Percentiles rank a stretch among this genome's conserved stretches.
Conservation (phyloP, 1,140 invertebrate species). For the Belonocnema kinseyi region DNA sequence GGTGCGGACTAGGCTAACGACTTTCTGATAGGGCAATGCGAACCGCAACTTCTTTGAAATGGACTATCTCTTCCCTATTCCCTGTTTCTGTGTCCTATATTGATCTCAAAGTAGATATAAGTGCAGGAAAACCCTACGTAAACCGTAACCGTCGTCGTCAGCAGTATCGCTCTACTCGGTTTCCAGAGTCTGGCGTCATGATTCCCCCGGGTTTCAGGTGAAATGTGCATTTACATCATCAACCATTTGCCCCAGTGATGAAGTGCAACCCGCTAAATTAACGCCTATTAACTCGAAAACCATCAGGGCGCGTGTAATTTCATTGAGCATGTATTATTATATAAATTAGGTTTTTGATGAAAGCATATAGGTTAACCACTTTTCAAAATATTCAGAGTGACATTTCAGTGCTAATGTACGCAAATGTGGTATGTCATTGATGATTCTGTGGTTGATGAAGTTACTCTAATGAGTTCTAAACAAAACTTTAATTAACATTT, state of each 20-base stretch:
- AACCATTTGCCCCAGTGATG: constrained; percentile 3
- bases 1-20: constrained; percentile 65
- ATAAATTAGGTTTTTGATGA: background rate
- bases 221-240: background rate
- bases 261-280: constrained; percentile 12
- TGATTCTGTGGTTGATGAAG: background rate
- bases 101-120: constrained; percentile 31
- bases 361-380: background rate
- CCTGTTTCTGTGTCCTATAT: constrained; percentile 40
- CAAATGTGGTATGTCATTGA: background rate
- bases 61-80: constrained; percentile 58
- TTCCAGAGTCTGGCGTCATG: background rate
- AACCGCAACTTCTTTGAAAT: constrained; percentile 68
- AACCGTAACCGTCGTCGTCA: background rate
- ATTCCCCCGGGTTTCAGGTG: background rate
- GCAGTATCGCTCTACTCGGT: background rate
- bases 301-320: background rate
- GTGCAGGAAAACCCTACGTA: background rate
- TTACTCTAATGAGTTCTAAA: background rate
- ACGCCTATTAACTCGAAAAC: background rate
- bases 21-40: constrained; percentile 70
- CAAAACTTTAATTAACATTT: background rate
- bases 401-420: background rate
- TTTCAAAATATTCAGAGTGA: constrained; percentile 9
- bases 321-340: background rate